Evolutionary conservation across 2,888 invertebrate species (phyloP).

Genomic region (Napeogenes sylphis): DNA sequence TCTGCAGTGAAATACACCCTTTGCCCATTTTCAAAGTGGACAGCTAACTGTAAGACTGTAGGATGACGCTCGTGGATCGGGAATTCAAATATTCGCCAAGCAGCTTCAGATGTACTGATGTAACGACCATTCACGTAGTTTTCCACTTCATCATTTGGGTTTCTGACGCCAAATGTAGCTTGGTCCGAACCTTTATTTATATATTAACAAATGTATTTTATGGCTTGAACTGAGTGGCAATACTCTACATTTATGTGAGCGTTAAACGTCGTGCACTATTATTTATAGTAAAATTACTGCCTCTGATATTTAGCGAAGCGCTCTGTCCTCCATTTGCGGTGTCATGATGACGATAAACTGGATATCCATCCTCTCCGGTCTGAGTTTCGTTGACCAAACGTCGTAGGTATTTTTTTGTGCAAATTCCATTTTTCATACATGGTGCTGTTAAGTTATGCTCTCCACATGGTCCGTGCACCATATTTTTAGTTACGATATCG

Average conservation of each 20-base stretch:
- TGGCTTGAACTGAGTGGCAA: too few species aligned
- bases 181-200: too few species aligned
- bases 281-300: conserved; percentile 19
- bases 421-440: conserved; percentile 24
- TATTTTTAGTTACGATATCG: conserved; percentile 31
- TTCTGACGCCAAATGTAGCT: too few species aligned
- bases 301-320: conserved; percentile 3
- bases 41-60: conserved; percentile 1
- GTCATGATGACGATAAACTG: conserved; percentile 23
- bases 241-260: too few species aligned
- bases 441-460: conserved; percentile 27
- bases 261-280: conserved; percentile 27
- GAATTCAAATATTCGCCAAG: conserved; percentile 17
- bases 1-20: conserved; percentile 12
- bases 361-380: conserved; percentile 23
- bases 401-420: conserved; percentile 24
- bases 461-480: conserved; percentile 36
- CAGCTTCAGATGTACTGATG: conserved; percentile 24
- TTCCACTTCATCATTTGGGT: conserved; percentile 21
- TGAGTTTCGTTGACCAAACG: conserved; percentile 23
- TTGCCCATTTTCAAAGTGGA: conserved; percentile 5
- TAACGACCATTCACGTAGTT: conserved; percentile 17
- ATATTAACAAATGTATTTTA: too few species aligned
- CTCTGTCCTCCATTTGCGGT: conserved; percentile 15
- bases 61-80: not conserved